Evolutionary conservation across 53 echinoderm and acorn worm species (phyloP).

Genomic region (Paelopatides confundens): DNA sequence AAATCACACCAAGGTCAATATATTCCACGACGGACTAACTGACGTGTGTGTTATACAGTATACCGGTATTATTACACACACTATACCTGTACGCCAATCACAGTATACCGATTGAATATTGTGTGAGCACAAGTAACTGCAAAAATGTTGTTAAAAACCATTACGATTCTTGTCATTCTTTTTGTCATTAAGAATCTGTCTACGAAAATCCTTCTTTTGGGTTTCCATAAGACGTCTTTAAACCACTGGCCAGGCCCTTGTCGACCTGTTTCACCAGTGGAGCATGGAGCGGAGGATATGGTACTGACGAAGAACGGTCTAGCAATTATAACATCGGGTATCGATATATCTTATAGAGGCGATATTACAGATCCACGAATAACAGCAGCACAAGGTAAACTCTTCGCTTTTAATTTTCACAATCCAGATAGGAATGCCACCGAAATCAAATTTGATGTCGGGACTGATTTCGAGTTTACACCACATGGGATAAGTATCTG

Average conservation of each 20-base stretch:
- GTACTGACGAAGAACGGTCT: constrained; percentile 10
- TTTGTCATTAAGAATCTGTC: not conserved
- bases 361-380: constrained; percentile 5
- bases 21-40: no score
- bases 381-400: not conserved
- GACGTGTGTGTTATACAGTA: no score
- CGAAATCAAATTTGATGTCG: not conserved
- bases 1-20: no score
- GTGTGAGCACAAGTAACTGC: not conserved
- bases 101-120: not conserved
- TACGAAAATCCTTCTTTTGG: not conserved
- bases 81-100: no score
- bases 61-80: no score
- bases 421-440: constrained; percentile 31
- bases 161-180: not conserved
- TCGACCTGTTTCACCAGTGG: constrained; percentile 20
- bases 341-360: not conserved
- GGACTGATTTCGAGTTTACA: not conserved
- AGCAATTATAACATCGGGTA: constrained; percentile 18
- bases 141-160: constrained; percentile 6
- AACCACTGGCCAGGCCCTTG: constrained; percentile 48
- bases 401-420: constrained; percentile 28
- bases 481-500: constrained; percentile 38
- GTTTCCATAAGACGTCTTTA: constrained; percentile 35
- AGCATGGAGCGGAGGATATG: constrained; percentile 27